phyloP scores from a whole-genome alignment of 2,797 vertebrate genomes.

The Lycodopsis pacificus region DNA sequence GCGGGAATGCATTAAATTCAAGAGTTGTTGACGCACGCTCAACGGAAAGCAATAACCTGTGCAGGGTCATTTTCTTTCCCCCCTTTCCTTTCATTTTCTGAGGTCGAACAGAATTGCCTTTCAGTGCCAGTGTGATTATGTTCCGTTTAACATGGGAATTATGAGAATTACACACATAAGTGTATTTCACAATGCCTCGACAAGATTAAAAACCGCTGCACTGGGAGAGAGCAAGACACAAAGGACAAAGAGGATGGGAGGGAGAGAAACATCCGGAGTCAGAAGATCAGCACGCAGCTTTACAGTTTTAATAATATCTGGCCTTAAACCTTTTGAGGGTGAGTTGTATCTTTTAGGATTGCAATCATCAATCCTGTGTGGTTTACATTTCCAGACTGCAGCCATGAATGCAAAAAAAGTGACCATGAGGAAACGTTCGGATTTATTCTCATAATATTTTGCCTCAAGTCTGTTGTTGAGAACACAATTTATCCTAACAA shows the following conservation, averaged over 20 bases:
- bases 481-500: conserved; percentile 52
- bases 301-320: conserved; percentile 64
- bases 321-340: conserved; percentile 29
- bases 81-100: conserved; percentile 74
- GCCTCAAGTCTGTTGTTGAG: conserved; percentile 21
- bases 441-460: conserved; percentile 35
- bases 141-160: conserved; percentile 80
- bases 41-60: conserved; percentile 84
- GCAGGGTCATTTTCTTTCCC: conserved; percentile 54
- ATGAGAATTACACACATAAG: conserved; percentile 70
- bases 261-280: conserved; percentile 18
- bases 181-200: conserved; percentile 48
- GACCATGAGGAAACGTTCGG: conserved; percentile 22
- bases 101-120: conserved; percentile 76
- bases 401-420: conserved; percentile 9
- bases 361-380: conserved; percentile 26
- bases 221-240: conserved; percentile 31
- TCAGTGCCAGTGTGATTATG: conserved; percentile 72
- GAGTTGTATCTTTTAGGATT: conserved; percentile 23
- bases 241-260: conserved; percentile 8
- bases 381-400: conserved; percentile 10
- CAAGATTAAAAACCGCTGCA: conserved; percentile 72
- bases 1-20: conserved; percentile 82
- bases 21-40: conserved; percentile 81
- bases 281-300: conserved; percentile 41